Conservation (phyloP, 2,797 vertebrate genomes). For the Silurus lanzhouensis region DNA sequence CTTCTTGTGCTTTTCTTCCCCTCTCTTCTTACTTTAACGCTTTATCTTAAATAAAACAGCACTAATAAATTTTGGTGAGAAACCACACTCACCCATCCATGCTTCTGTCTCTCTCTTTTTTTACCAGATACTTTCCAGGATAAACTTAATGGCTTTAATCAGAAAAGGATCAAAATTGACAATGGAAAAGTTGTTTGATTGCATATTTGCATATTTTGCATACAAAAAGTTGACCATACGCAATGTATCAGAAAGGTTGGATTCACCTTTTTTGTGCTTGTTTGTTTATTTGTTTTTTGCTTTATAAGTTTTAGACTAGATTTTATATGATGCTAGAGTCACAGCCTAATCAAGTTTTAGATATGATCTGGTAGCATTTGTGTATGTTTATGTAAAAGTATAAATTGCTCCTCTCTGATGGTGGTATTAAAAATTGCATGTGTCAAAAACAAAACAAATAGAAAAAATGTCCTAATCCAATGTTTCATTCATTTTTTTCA, state of each 20-base stretch:
- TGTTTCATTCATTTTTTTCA: too few relatives aligned
- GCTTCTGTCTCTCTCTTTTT: background rate
- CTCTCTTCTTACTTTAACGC: background rate
- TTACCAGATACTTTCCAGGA: background rate
- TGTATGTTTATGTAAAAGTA: background rate
- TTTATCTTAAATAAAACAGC: slow-evolving; percentile 18
- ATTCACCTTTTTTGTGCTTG: background rate
- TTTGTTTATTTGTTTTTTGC: background rate
- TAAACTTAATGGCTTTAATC: background rate
- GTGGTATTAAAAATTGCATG: background rate
- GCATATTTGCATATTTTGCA: too few relatives aligned
- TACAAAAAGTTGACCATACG: too few relatives aligned
- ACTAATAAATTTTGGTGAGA: slow-evolving; percentile 21
- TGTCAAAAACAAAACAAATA: background rate
- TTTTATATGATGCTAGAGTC: too few relatives aligned
- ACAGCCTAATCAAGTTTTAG: background rate
- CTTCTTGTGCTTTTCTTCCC: background rate
- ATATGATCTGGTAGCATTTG: background rate
- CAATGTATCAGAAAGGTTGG: too few relatives aligned
- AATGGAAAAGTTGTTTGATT: background rate
- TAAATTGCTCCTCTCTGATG: background rate
- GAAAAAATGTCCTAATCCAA: background rate
- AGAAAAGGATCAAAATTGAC: background rate
- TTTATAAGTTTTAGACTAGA: background rate
- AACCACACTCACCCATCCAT: background rate